Evolutionary conservation across 1,140 invertebrate genomes (phyloP).

Genomic region (Papilio glaucus): DNA sequence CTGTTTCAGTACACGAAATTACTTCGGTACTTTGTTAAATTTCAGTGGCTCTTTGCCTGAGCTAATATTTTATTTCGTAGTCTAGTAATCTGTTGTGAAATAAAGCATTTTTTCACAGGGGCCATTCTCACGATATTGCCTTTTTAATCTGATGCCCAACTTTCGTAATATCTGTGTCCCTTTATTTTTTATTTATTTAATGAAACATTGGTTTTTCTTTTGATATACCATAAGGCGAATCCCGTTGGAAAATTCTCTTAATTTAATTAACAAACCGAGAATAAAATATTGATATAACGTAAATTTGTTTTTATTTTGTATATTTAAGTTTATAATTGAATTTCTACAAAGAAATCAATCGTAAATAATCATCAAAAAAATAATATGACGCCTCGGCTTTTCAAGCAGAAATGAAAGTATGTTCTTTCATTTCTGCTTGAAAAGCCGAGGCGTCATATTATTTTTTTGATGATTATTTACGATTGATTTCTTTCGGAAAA

Average conservation of each 20-base stretch:
- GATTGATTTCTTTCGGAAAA: too few relatives aligned
- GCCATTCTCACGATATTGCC: conserved; percentile 15
- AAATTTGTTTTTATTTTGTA: not conserved
- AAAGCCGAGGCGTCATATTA: too few relatives aligned
- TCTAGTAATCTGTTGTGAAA: conserved; percentile 10
- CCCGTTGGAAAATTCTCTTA: not conserved
- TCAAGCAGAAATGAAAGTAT: too few relatives aligned
- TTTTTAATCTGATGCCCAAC: conserved; percentile 23
- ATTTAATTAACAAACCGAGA: not conserved
- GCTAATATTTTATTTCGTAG: conserved; percentile 15
- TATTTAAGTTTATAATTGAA: too few relatives aligned
- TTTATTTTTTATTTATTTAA: conserved; percentile 8
- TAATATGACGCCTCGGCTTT: too few relatives aligned
- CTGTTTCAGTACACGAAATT: not conserved
- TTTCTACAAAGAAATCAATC: too few relatives aligned
- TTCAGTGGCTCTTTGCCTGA: not conserved
- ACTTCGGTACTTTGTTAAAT: conserved; percentile 11
- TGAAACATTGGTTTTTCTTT: not conserved
- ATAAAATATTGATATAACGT: not conserved
- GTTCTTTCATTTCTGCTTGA: too few relatives aligned
- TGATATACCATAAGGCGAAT: not conserved
- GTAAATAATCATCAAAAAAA: too few relatives aligned
- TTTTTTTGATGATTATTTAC: too few relatives aligned
- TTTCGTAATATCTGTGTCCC: conserved; percentile 17
- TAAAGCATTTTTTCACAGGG: conserved; percentile 1